phyloP scores from a whole-genome alignment of 2,888 invertebrate species.

The Tipula vernalis region DNA sequence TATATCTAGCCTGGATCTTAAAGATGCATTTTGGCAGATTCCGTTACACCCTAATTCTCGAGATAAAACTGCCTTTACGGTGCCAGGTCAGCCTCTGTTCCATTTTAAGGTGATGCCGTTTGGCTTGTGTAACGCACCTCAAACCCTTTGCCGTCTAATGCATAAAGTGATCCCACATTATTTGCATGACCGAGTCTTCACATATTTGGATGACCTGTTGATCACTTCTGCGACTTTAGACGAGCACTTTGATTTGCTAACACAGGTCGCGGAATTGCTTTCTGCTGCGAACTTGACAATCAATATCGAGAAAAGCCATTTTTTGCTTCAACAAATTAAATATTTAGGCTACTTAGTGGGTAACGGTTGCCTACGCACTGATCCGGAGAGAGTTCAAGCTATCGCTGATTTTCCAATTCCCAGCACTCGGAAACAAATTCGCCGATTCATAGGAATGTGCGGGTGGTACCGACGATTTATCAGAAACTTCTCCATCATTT shows the following conservation, averaged over 20 bases:
- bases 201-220: not conserved
- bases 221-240: not conserved
- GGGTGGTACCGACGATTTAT: too few relatives aligned
- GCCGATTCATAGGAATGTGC: too few relatives aligned
- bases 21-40: too few relatives aligned
- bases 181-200: too few relatives aligned
- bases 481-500: too few relatives aligned
- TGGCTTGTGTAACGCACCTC: too few relatives aligned
- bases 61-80: not conserved
- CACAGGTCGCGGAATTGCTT: not conserved
- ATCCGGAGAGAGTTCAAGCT: not conserved
- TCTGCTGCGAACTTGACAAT: not conserved
- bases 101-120: too few relatives aligned
- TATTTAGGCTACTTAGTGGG: not conserved
- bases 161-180: too few relatives aligned
- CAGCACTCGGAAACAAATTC: not conserved
- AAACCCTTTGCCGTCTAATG: too few relatives aligned
- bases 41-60: not conserved
- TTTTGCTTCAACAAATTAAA: not conserved
- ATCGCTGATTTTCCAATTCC: not conserved
- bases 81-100: not conserved
- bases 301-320: not conserved
- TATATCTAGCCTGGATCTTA: not conserved
- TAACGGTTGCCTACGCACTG: not conserved
- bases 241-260: not conserved